Evolutionary conservation across 2,113 vertebrate genomes (phyloP), one percentile per base, ranked within the genome.

Genomic region (Geococcyx californianus): DNA sequence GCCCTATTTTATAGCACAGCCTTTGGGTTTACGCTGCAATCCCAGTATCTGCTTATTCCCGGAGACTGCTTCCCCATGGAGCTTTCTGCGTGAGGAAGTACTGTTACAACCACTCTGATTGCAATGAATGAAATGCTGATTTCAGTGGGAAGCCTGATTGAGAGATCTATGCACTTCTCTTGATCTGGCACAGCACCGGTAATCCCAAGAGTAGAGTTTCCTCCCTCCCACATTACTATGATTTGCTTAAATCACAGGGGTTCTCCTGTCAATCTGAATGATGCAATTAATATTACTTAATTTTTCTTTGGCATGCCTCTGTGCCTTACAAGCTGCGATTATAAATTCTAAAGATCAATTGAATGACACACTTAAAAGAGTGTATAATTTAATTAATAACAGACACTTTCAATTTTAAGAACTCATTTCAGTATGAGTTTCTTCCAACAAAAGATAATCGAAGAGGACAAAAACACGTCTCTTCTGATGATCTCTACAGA

Each of bases 101-200:
- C 40, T 0, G 0, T 0, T 6, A 56, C 34, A 52, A 23, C 23
- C 1, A 7, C 33, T 6, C 20, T 12, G 42, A 59, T n/a, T n/a
- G n/a, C n/a, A n/a, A n/a, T n/a, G n/a, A n/a, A n/a, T n/a, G n/a
- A n/a, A n/a, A n/a, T 5, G 7, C 24, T 36, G 47, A 47, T 84
- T 78, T 91, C 52, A 28, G 60, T 45, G 33, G 47, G 56, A 94
- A 91, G 38, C 42, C 62, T 68, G 47, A 40, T 56, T 42, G 23
- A 42, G 58, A 51, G 64, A 13, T 56, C 81, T 70, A 3, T 70
- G 44, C 34, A 31, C 33, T 7, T 42, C 52, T 67, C 16, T 55
- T 58, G 34, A 7, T 73, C 36, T 44, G 5, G 24, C 28, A 62
- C 10, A 28, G 18, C 11, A 9, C 1, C 3, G 2, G 18, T 54